phyloP scores from a whole-genome alignment of 2,888 invertebrate species.

The Volucella zonaria region DNA sequence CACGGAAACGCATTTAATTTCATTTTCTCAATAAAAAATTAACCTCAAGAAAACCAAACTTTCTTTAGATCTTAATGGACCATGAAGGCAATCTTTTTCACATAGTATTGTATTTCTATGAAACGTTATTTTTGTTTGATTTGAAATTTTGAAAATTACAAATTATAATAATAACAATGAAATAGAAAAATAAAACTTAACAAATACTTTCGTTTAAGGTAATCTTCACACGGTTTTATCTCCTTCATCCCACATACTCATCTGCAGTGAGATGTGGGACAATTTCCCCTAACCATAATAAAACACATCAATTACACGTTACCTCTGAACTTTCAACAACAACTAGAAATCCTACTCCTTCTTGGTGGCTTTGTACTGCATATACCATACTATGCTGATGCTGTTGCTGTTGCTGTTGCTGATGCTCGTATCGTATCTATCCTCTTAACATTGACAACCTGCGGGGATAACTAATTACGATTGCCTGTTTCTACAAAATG shows the following conservation, averaged over 20 bases:
- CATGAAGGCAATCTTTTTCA: no score
- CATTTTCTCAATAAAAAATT: no score
- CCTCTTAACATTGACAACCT: slow-evolving; percentile 62
- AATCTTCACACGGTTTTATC: slow-evolving; percentile 25
- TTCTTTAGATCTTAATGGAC: no score
- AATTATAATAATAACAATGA: no score
- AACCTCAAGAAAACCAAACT: no score
- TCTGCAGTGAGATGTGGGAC: slow-evolving; percentile 34
- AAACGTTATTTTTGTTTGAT: background rate
- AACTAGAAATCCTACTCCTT: background rate
- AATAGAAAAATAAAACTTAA: no score
- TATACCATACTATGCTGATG: slow-evolving; percentile 1
- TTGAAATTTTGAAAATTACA: no score
- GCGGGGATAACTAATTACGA: slow-evolving; percentile 71
- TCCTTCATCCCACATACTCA: slow-evolving; percentile 24
- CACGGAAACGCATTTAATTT: no score
- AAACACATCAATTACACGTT: slow-evolving; percentile 68
- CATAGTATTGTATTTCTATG: background rate
- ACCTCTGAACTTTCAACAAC: slow-evolving; percentile 67
- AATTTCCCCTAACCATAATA: slow-evolving; percentile 57
- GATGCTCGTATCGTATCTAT: slow-evolving; percentile 11
- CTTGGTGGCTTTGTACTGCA: background rate
- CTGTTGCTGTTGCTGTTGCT: background rate
- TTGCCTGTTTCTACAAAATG: slow-evolving; percentile 61
- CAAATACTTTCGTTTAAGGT: background rate